Percentiles rank a stretch among this genome's conserved stretches.
Evolutionary conservation across 2,113 vertebrate species (phyloP).

Genomic region (Ahaetulla prasina): DNA sequence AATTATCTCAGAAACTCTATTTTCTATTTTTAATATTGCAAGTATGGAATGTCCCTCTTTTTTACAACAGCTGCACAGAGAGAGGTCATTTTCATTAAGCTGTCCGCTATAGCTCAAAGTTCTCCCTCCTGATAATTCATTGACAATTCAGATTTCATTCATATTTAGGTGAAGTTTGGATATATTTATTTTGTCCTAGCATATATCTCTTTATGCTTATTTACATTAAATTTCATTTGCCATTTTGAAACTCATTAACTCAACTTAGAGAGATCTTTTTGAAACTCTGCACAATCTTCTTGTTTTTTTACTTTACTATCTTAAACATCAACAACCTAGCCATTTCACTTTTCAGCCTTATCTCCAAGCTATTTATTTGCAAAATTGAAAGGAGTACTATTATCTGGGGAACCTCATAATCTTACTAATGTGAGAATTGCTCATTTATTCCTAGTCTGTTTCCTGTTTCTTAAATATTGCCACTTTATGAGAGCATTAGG

Average conservation of each 20-base stretch:
- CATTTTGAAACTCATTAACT: neutral
- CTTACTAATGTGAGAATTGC: neutral
- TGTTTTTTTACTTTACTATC: neutral
- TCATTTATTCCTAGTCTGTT: neutral
- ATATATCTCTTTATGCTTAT: neutral
- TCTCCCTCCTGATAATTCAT: neutral
- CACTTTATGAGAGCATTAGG: neutral
- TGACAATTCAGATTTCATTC: neutral
- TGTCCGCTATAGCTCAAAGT: neutral
- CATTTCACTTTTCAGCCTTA: neutral
- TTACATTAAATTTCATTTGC: neutral
- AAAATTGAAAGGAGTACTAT: neutral
- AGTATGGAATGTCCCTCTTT: neutral
- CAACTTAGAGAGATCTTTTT: neutral
- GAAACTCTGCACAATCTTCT: neutral
- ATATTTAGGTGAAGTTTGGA: neutral
- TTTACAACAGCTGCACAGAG: neutral
- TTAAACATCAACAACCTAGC: neutral
- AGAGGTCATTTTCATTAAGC: neutral
- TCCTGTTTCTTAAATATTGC: neutral
- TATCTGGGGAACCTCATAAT: neutral
- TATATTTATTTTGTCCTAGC: neutral
- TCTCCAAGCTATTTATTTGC: neutral
- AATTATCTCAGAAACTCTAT: neutral
- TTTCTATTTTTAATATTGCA: neutral